phyloP scores from a whole-genome alignment of 1,140 invertebrate species.

The Drosophila grimshawi region DNA sequence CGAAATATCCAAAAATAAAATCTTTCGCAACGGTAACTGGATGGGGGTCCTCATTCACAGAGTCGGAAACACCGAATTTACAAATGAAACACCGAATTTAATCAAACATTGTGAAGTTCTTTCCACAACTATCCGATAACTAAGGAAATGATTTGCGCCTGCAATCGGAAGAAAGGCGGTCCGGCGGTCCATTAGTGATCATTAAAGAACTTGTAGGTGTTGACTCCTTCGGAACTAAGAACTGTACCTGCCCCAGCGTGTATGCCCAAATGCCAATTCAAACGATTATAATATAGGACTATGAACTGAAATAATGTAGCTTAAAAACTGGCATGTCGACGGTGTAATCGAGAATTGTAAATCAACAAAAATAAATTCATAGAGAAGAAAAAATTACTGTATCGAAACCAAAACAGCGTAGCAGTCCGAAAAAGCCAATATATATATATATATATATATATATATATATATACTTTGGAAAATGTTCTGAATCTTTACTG shows the following conservation, averaged over 20 bases:
- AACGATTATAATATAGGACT: neutral
- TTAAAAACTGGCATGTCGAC: too few relatives aligned
- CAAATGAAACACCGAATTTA: neutral
- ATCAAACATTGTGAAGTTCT: neutral
- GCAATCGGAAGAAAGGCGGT: constrained; percentile 20
- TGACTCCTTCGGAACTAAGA: constrained; percentile 85
- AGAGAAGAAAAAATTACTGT: too few relatives aligned
- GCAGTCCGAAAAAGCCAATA: too few relatives aligned
- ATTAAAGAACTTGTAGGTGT: constrained; percentile 84
- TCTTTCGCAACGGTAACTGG: constrained; percentile 71
- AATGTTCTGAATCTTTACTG: too few relatives aligned
- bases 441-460: too few relatives aligned
- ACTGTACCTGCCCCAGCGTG: constrained; percentile 85
- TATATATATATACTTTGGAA: too few relatives aligned
- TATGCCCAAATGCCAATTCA: constrained; percentile 86
- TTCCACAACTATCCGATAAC: neutral
- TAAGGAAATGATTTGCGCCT: constrained; percentile 82
- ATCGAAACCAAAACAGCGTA: too few relatives aligned
- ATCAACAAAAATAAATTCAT: too few relatives aligned
- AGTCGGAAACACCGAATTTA: neutral
- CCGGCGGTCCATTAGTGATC: constrained; percentile 84
- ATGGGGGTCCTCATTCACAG: constrained; percentile 64
- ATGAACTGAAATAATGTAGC: too few relatives aligned
- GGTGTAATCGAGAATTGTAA: too few relatives aligned
- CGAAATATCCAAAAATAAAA: neutral